Evolutionary conservation across 1,140 invertebrate genomes (phyloP).

Genomic region (Orchestia grillus): DNA sequence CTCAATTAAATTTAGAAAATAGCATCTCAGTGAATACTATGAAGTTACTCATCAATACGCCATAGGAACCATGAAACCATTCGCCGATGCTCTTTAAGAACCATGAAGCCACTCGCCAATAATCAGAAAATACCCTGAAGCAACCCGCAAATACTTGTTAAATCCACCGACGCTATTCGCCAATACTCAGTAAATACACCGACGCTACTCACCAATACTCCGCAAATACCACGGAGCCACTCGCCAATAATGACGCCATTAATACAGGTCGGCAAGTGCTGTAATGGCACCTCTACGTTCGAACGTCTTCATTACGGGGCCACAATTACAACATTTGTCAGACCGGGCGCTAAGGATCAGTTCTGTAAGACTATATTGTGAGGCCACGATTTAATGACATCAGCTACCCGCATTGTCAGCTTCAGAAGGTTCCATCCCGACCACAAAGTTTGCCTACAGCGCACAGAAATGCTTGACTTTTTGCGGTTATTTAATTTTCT

Average conservation of each 20-base stretch:
- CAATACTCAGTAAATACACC: neutral
- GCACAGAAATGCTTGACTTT: too few species aligned
- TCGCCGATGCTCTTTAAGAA: neutral
- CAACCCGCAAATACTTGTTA: neutral
- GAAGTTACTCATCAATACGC: neutral
- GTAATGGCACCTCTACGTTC: conserved; percentile 9
- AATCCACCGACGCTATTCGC: too few species aligned
- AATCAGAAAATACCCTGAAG: neutral
- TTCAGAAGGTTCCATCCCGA: neutral
- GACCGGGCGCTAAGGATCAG: neutral
- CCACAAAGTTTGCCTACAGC: too few species aligned
- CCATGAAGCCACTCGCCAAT: neutral
- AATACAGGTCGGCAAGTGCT: neutral
- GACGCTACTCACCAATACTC: neutral
- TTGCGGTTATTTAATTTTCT: too few species aligned
- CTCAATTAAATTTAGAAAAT: neutral
- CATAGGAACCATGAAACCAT: too few species aligned
- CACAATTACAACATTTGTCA: conserved; percentile 40
- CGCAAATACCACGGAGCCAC: neutral
- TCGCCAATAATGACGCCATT: conserved; percentile 5
- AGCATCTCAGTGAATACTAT: neutral
- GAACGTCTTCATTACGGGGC: conserved; percentile 29
- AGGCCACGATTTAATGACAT: neutral
- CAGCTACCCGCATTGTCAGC: neutral
- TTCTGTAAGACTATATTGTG: neutral